These are phyloP conservation scores for Poicephalus gulielmi DNA, from an alignment of 2,113 vertebrate species.

Conservation along the genomic window DNA sequence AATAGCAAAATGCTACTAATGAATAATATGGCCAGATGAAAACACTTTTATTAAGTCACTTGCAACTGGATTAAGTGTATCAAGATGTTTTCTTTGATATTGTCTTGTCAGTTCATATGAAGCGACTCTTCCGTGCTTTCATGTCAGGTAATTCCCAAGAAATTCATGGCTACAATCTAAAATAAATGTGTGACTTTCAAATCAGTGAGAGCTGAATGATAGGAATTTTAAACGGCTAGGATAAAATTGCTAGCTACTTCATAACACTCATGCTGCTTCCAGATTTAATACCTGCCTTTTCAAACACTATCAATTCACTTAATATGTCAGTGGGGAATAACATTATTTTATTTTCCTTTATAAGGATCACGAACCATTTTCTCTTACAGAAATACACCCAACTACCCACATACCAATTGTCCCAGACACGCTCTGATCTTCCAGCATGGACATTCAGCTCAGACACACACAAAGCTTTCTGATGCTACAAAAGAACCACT, in stretches of 20 bases:
- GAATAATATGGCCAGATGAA: neutral
- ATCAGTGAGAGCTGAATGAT: neutral
- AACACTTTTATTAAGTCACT: neutral
- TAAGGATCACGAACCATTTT: conserved; percentile 26
- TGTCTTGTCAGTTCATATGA: conserved; percentile 48
- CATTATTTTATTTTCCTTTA: conserved; percentile 36
- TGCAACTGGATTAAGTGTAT: conserved; percentile 23
- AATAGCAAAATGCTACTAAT: neutral
- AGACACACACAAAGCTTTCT: conserved; percentile 43
- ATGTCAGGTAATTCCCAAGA: conserved; percentile 64
- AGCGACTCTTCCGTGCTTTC: conserved; percentile 55
- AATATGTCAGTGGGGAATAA: conserved; percentile 33
- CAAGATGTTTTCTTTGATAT: conserved; percentile 30
- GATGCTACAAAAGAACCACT: conserved; percentile 51
- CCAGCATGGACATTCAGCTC: conserved; percentile 22
- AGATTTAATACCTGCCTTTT: conserved; percentile 49
- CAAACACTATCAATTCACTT: conserved; percentile 37
- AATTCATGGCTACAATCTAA: conserved; percentile 43
- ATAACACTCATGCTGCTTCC: conserved; percentile 15
- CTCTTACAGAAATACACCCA: conserved; percentile 15
- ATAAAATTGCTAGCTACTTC: conserved; percentile 42
- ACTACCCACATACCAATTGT: conserved; percentile 51
- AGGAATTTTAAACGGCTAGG: conserved; percentile 29
- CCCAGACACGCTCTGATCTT: conserved; percentile 58
- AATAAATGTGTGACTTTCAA: conserved; percentile 54